Percentiles rank a stretch among this genome's conserved stretches.
Conservation (phyloP, 1,140 invertebrate species). For the Lepidurus packardi region DNA sequence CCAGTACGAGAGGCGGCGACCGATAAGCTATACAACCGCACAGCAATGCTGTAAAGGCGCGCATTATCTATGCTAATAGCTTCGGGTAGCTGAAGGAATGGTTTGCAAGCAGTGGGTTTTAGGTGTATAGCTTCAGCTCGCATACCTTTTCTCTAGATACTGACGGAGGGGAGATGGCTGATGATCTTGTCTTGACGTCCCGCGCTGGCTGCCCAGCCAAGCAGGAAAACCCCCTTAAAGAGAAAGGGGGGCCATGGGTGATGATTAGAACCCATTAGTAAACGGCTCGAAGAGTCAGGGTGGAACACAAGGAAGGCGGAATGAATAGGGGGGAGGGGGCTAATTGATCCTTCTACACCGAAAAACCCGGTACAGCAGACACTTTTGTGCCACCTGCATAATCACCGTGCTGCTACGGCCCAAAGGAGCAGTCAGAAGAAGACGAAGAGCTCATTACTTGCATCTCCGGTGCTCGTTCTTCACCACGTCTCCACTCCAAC, state of each 20-base stretch:
- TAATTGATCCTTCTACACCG: slow-evolving; percentile 6
- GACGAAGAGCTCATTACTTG: slow-evolving; percentile 16
- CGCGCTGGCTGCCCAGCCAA: not conserved
- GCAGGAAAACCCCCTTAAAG: not conserved
- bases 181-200: slow-evolving; percentile 19
- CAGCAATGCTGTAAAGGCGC: too few relatives aligned
- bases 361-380: not conserved
- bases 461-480: slow-evolving; percentile 1
- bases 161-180: not conserved
- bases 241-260: not conserved
- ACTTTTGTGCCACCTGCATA: slow-evolving; percentile 21
- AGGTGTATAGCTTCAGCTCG: not conserved
- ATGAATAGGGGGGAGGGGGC: not conserved
- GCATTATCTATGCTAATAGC: too few relatives aligned
- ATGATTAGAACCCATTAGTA: slow-evolving; percentile 19
- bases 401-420: not conserved
- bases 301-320: not conserved
- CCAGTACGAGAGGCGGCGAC: too few relatives aligned
- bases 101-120: too few relatives aligned
- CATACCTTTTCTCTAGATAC: not conserved
- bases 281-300: not conserved
- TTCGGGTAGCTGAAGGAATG: too few relatives aligned
- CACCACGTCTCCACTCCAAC: not conserved
- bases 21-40: too few relatives aligned
- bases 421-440: not conserved